Evolutionary conservation across 2,797 vertebrate genomes (phyloP).

Genomic region (Zalophus californianus): DNA sequence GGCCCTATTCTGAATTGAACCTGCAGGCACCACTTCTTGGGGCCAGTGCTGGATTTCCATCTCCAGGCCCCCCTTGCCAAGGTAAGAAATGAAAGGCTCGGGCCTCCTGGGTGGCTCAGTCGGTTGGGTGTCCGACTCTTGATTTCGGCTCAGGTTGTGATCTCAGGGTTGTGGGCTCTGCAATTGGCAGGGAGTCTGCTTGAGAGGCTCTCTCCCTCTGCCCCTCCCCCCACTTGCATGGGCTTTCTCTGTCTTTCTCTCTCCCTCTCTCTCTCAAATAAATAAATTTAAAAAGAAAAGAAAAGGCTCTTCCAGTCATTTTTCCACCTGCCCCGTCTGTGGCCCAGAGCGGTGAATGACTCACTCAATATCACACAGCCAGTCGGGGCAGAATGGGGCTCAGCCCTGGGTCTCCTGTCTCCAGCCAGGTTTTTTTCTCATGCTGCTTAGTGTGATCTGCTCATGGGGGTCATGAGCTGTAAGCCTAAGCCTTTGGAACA

Average conservation of each 20-base stretch:
- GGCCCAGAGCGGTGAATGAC: neutral
- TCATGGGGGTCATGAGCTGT: neutral
- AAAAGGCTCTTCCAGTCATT: neutral
- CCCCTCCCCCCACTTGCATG: no score
- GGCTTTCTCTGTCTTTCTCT: neutral
- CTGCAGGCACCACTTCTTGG: neutral
- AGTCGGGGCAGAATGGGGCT: neutral
- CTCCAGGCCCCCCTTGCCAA: neutral
- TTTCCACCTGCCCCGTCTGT: neutral
- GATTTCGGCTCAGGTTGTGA: neutral
- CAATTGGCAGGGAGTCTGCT: no score
- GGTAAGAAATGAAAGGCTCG: neutral
- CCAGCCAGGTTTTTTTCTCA: neutral
- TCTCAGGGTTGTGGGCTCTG: no score
- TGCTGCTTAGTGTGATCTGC: neutral
- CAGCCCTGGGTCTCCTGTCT: neutral
- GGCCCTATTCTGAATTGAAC: neutral
- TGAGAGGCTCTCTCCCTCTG: no score
- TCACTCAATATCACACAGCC: neutral
- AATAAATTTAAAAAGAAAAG: no score
- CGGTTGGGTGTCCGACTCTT: neutral
- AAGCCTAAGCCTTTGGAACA: neutral
- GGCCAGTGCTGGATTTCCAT: neutral
- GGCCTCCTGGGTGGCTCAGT: neutral
- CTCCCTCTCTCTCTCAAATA: neutral